Conservation (phyloP, 2,797 vertebrate genomes). For the Hoplostethus mediterraneus region DNA sequence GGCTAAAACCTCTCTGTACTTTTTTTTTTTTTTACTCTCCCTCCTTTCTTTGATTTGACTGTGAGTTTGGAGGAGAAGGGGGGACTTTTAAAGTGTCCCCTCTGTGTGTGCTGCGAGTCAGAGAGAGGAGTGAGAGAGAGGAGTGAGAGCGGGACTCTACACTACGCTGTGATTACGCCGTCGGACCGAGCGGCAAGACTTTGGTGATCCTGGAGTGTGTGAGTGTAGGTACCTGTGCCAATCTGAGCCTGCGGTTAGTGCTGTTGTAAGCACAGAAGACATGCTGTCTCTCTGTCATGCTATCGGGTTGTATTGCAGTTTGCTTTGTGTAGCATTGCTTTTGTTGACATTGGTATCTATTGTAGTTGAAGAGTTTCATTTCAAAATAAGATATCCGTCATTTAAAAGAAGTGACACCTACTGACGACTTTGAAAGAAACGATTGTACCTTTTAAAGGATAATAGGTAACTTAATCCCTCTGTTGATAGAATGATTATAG, state of each 20-base stretch:
- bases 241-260: background rate
- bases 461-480: no score
- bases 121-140: slow-evolving; percentile 49
- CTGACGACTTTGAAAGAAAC: no score
- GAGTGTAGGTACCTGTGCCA: slow-evolving; percentile 51
- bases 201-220: slow-evolving; percentile 42
- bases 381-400: no score
- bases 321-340: background rate
- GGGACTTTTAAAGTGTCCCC: slow-evolving; percentile 73
- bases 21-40: slow-evolving; percentile 62
- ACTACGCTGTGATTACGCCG: slow-evolving; percentile 32
- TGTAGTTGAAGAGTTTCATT: background rate
- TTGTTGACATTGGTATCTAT: background rate
- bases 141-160: slow-evolving; percentile 46
- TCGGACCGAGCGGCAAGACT: slow-evolving; percentile 27
- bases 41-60: slow-evolving; percentile 80
- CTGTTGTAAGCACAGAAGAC: background rate
- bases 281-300: background rate
- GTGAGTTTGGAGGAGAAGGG: slow-evolving; percentile 71
- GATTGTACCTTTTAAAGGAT: no score
- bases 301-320: slow-evolving; percentile 2
- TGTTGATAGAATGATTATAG: no score
- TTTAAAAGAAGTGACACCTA: no score
- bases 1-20: slow-evolving; percentile 62
- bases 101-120: slow-evolving; percentile 36